Conservation (phyloP, 1,140 invertebrate genomes). For the Caenorhabditis inopinata region DNA sequence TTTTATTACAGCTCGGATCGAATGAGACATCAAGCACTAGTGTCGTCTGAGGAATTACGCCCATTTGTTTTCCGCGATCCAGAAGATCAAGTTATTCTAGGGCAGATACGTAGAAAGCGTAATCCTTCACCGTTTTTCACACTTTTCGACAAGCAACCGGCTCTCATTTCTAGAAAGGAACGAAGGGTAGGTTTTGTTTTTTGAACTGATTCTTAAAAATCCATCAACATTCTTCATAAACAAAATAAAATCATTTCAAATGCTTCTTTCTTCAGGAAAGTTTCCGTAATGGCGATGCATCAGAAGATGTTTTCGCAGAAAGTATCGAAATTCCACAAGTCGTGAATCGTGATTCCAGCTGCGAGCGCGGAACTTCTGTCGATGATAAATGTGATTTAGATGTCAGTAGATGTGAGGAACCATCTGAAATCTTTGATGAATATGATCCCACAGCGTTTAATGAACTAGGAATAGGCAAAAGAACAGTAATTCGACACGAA, state of each 20-base stretch:
- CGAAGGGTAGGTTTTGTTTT: background rate
- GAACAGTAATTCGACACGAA: background rate
- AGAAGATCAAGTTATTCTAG: background rate
- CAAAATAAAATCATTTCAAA: no score
- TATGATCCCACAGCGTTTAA: background rate
- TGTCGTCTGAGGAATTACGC: background rate
- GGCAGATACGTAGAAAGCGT: background rate
- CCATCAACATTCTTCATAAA: no score
- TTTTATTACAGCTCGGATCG: background rate
- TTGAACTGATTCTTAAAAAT: no score
- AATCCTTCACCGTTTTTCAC: constrained; percentile 21
- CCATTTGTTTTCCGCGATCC: background rate
- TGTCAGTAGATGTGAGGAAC: background rate
- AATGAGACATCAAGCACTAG: background rate
- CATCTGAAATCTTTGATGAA: background rate
- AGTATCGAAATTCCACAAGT: background rate
- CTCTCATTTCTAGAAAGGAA: background rate
- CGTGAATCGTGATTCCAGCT: background rate
- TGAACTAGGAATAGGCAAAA: background rate
- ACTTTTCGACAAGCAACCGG: background rate
- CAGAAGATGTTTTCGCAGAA: background rate
- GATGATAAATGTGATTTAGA: constrained; percentile 5
- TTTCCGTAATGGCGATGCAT: background rate
- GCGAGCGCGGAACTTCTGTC: background rate
- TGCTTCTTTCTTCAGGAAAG: constrained; percentile 1